phyloP scores from a whole-genome alignment of 2,888 invertebrate genomes.

The Eurytoma californica region DNA sequence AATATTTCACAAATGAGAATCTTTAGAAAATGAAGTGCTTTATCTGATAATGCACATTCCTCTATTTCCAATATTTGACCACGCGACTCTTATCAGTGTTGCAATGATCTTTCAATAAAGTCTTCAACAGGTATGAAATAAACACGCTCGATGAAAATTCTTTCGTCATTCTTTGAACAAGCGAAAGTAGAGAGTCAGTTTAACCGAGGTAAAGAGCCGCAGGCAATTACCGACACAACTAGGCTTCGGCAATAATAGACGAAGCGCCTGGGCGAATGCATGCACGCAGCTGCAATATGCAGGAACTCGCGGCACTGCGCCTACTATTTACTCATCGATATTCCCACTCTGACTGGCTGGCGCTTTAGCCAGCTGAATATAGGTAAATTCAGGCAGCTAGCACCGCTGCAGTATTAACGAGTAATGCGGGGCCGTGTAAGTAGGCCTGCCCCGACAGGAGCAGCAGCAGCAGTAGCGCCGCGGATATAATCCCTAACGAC shows the following conservation, averaged over 20 bases:
- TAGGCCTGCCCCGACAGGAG: slow-evolving; percentile 1
- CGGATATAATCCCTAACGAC: slow-evolving; percentile 30
- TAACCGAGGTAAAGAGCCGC: not conserved
- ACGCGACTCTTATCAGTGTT: too few relatives aligned
- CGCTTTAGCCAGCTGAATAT: slow-evolving; percentile 11
- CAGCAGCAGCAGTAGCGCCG: not conserved
- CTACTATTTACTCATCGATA: slow-evolving; percentile 28
- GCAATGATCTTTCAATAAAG: too few relatives aligned
- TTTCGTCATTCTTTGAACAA: too few relatives aligned
- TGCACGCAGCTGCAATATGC: slow-evolving; percentile 14
- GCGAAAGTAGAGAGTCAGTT: not conserved
- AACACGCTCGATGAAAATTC: too few relatives aligned
- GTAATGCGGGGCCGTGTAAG: slow-evolving; percentile 16
- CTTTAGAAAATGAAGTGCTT: too few relatives aligned
- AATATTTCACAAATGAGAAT: too few relatives aligned
- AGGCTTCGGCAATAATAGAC: not conserved
- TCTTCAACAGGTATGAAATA: too few relatives aligned
- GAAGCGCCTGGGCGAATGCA: not conserved
- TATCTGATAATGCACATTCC: too few relatives aligned
- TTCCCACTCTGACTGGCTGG: not conserved
- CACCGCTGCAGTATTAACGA: slow-evolving; percentile 12
- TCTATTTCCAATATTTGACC: too few relatives aligned
- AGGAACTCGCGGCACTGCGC: not conserved
- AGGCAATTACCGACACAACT: slow-evolving; percentile 9
- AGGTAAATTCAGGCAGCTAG: not conserved